Conservation (phyloP, 2,113 vertebrate genomes). For the Vireo altiloquus region DNA sequence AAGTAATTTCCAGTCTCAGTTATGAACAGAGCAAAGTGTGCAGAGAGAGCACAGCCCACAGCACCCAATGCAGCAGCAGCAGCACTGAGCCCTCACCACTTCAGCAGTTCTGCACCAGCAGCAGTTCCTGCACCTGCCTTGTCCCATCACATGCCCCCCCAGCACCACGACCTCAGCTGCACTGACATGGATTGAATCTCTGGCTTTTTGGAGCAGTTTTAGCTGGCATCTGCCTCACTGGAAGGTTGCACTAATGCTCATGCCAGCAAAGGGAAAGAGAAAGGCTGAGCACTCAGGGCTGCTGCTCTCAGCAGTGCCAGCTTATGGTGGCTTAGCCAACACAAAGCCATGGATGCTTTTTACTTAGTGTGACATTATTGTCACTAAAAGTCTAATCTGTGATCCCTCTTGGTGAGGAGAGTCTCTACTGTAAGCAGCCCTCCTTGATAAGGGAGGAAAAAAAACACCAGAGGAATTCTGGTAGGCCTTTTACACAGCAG, state of each 20-base stretch:
- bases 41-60: neutral
- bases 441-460: neutral
- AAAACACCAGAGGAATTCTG: neutral
- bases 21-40: neutral
- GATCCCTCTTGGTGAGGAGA: neutral
- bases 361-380: neutral
- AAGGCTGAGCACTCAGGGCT: neutral
- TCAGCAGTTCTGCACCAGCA: rapidly evolving
- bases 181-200: rapidly evolving
- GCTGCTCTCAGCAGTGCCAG: neutral
- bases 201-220: neutral
- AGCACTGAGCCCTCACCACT: neutral
- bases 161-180: neutral
- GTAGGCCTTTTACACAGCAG: neutral
- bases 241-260: neutral
- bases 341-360: neutral
- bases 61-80: rapidly evolving
- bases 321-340: neutral
- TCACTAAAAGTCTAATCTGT: neutral
- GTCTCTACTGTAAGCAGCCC: neutral
- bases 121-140: neutral
- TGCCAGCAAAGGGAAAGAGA: neutral
- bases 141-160: neutral
- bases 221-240: neutral
- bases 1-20: neutral